These are phyloP conservation scores for Donacobius atricapilla DNA, from an alignment of 2,113 vertebrate genomes.

Conservation along the genomic window DNA sequence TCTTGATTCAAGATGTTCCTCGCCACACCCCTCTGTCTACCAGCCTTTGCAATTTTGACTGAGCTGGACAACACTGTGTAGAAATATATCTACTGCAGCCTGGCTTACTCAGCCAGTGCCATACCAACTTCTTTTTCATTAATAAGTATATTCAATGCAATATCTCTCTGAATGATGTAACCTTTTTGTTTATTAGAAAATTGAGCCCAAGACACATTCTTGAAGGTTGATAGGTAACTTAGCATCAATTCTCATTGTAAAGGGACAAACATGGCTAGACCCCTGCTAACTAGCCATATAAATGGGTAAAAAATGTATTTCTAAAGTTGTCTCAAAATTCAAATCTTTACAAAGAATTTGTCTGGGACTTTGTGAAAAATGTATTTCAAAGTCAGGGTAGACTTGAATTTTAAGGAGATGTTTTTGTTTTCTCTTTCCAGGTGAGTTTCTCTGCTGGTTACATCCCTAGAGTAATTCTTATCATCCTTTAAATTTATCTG, in stretches of 20 bases:
- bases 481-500: background rate
- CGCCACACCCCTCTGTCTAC: background rate
- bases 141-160: background rate
- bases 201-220: background rate
- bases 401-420: background rate
- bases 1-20: background rate
- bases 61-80: background rate
- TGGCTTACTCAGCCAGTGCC: background rate
- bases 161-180: background rate
- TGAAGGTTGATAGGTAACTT: background rate
- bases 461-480: background rate
- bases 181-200: background rate
- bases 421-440: background rate
- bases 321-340: background rate
- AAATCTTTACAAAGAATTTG: background rate
- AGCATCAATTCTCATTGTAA: background rate
- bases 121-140: background rate
- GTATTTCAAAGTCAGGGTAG: background rate
- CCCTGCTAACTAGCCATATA: background rate
- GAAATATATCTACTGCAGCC: background rate
- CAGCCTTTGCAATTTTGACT: background rate
- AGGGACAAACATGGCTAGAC: background rate
- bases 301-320: background rate
- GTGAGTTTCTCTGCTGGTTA: background rate
- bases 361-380: background rate